Base-by-base conservation (phyloP, 2,888 invertebrate genomes). In the Acronicta leporina region DNA sequence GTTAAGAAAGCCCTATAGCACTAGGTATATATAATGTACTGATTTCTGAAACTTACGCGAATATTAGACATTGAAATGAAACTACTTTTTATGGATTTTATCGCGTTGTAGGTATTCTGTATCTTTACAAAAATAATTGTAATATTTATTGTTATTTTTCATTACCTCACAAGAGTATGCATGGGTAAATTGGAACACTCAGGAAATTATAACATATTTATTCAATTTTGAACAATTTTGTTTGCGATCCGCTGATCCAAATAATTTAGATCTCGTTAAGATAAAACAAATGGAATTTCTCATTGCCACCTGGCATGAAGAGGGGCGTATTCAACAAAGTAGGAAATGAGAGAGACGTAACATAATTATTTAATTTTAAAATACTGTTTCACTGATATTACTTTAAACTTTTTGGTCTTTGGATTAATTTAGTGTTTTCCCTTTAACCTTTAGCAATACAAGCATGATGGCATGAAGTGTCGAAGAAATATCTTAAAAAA, bases 181-280 rank as follows among this genome's bases (percentile, higher is more conserved):
- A 42, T 41, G 44, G 49, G 15, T 11, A 51, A 68, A 68, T 49
- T 62, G 52, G 40, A 30, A 55, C 51, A 61, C 30, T 45, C 45
- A 15, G 20, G 41, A 57, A 67, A 54, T 33, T 46, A 50, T 16
- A 54, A 65, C 40, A 65, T 53, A 53, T 77, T 63, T 66, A 61
- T 59, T 62, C 44, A 35, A 43, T 54, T 48, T 43, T 63, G 52
- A 53, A 62, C 63, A 64, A 55, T 52, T 66, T 59, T 42, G 20
- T 60, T 63, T 53, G 54, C 65, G 60, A 66, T 42, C n/a, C 53
- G 15, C 66, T 74, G 65, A 73, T 70, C 56, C 62, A 49, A 60
- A 74, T 63, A 68, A 75, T 71, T 60, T 54, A 59, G 64, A 77
- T 71, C 60, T 70, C 54, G 68, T 68, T 77, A 62, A 47, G 78